Evolutionary conservation across 2,113 vertebrate species (phyloP), one percentile per base, ranked within the genome.

Genomic region (Montifringilla adamsi): DNA sequence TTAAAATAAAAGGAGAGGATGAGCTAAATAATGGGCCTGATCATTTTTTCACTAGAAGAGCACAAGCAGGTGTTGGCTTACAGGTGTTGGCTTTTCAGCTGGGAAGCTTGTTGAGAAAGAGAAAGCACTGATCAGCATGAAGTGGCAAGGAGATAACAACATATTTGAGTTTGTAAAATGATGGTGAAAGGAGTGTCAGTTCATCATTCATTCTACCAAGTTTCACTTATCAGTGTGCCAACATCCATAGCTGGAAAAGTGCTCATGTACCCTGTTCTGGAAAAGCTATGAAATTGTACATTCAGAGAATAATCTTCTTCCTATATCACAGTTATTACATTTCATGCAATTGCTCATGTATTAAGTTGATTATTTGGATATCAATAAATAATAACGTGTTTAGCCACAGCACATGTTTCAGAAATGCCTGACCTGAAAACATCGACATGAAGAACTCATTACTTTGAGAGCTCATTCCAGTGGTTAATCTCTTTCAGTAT

Each of bases 321-420:
- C 67, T 67, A 1, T 53, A 56, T 50, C 81, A 73, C n/a, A 52
- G 31, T 31, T 76, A 62, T 52, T 87, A 31, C 24, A 47, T 84
- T 84, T 72, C 83, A 63, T 0, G 2, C 46, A 94, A 52, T 74
- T 81, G n/a, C 53, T 89, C 35, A 35, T 64, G 20, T 84, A 85
- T 81, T 79, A 62, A 76, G 50, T 73, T 91, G 89, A 85, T 90
- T 93, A 89, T 81, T 93, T 93, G n/a, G 2, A 47, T 88, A 62
- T 77, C 73, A 90, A 69, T 90, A 90, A 93, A 90, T 84, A 89
- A 72, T 37, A 93, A 59, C 13, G 10, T 22, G 9, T 66, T 83
- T 80, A 60, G 30, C 46, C 37, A 28, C 33, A 83, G 67, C 67
- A 76, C 44, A 62, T 89, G 87, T 91, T 90, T 74, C 70, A 95